Evolutionary conservation across 2,113 vertebrate species (phyloP).

Genomic region (Myiopsitta monachus): DNA sequence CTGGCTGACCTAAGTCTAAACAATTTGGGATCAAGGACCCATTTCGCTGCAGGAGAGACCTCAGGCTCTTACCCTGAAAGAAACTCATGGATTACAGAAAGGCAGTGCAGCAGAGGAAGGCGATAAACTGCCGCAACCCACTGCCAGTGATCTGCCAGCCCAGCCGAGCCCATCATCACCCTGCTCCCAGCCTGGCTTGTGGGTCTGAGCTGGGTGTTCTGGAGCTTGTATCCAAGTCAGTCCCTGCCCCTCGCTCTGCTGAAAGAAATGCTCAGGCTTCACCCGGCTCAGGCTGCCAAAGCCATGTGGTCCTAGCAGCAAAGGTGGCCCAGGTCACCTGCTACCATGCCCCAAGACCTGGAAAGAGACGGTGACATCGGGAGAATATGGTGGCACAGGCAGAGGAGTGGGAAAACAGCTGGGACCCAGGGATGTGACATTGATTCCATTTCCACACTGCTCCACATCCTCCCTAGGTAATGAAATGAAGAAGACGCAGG

Average conservation of each 20-base stretch:
- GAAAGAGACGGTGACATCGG: neutral
- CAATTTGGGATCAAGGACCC: neutral
- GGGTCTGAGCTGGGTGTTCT: neutral
- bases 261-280: neutral
- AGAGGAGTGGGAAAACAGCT: neutral
- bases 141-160: rapidly evolving
- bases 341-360: neutral
- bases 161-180: rapidly evolving
- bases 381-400: neutral
- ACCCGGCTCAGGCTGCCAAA: neutral
- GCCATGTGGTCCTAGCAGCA: neutral
- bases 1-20: neutral
- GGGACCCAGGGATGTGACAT: neutral
- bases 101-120: neutral
- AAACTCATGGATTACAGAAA: neutral
- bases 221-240: neutral
- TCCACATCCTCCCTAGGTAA: neutral
- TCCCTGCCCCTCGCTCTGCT: neutral
- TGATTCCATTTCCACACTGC: neutral
- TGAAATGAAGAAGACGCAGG: neutral
- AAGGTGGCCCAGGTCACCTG: neutral
- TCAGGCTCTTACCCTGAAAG: neutral
- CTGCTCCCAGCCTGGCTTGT: rapidly evolving
- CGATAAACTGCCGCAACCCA: rapidly evolving
- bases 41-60: neutral